Evolutionary conservation across 2,888 invertebrate genomes (phyloP), one percentile per base, ranked within the genome.

Genomic region (Cactoblastis cactorum): DNA sequence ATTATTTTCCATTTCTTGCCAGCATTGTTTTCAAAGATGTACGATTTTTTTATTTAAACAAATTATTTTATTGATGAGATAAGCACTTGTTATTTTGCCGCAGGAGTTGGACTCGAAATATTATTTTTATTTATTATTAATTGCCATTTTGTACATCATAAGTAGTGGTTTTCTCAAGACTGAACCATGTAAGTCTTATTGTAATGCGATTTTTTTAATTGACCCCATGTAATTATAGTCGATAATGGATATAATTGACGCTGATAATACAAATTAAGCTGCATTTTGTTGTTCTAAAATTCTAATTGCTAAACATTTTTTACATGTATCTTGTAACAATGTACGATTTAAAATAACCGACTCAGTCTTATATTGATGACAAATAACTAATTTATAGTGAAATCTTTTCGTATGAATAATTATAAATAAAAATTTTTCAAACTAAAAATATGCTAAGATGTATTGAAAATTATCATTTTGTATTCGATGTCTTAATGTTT

Each of bases 301-400:
- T 9, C 28, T 28, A 28, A 28, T 28, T 9, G 9, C 28, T 28
- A 28, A 28, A 3, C 18, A 6, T 38, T 17, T 38, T 18, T 38
- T 1, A 15, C 14, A 15, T 17, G 8, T 37, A 15, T 37, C 2
- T 37, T 17, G 17, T 35, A 35, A 35, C 14, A 15, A 4, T 37
- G 37, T 55, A 33, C 11, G 32, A 3, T 17, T 47, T 53, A 47
- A 50, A 38, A 54, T 15, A 38, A 11, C 37, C 37, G 9, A 53
- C 55, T 53, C 50, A 54, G 61, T 74, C 67, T 67, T 73, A 71
- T 67, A 64, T 53, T 62, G 63, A 60, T 48, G 72, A 71, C 71
- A 69, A 74, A 70, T 74, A 73, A 74, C 52, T 70, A 64, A 62
- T 8, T 6, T 58, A 33, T 62, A 65, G 58, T 52, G 56, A 57